These are phyloP conservation scores for Erpetoichthys calabaricus DNA, from an alignment of 2,797 vertebrate species.

Conservation along the genomic window DNA sequence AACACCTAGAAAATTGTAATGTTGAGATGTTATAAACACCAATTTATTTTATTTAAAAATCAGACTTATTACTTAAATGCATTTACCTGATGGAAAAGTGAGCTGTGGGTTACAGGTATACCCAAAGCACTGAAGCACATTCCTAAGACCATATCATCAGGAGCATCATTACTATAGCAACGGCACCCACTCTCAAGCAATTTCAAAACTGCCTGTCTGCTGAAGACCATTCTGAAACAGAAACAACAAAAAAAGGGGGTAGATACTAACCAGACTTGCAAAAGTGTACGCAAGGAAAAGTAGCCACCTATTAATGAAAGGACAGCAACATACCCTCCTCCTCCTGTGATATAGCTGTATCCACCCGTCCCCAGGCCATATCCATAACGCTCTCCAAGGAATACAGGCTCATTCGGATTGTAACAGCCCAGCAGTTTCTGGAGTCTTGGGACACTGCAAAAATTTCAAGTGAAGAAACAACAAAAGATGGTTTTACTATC, in stretches of 20 bases:
- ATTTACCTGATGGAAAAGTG: conserved; percentile 87
- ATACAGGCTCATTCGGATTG: conserved; percentile 58
- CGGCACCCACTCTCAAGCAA: conserved; percentile 75
- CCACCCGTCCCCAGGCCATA: conserved; percentile 84
- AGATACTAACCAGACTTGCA: background rate
- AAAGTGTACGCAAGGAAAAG: too few relatives aligned
- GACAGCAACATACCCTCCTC: conserved; percentile 72
- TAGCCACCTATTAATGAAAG: too few relatives aligned
- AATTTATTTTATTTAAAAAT: too few relatives aligned
- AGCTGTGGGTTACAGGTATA: conserved; percentile 75
- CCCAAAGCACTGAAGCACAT: conserved; percentile 86
- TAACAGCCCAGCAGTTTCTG: conserved; percentile 82
- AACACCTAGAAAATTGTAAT: too few relatives aligned
- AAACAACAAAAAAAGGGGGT: conserved; percentile 10
- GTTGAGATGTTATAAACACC: too few relatives aligned
- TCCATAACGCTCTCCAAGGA: conserved; percentile 86
- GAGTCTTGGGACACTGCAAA: conserved; percentile 68
- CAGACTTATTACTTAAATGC: background rate
- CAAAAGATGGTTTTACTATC: background rate
- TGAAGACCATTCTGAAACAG: conserved; percentile 79
- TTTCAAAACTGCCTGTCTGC: conserved; percentile 60
- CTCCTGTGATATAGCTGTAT: conserved; percentile 93
- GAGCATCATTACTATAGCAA: conserved; percentile 86
- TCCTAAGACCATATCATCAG: conserved; percentile 94
- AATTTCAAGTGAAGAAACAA: background rate